These are phyloP conservation scores for Drosophila prostipennis DNA, from an alignment of 2,888 invertebrate genomes.

Conservation along the genomic window DNA sequence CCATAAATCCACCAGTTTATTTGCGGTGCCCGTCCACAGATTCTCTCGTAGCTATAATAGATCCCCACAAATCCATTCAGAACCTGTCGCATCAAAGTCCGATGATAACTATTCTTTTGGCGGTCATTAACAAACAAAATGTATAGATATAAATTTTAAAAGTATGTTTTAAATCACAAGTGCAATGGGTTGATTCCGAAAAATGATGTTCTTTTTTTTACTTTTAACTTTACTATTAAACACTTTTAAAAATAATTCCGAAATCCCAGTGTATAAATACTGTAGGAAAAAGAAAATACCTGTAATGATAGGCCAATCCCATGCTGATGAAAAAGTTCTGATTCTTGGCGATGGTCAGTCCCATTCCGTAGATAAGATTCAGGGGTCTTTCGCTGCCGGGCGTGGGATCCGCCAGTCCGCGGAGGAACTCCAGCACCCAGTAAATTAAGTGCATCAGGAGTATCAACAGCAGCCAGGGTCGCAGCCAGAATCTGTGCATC, in stretches of 20 bases:
- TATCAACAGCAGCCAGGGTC: conserved; percentile 38
- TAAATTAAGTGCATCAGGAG: background rate
- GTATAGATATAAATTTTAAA: no score
- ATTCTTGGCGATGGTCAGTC: background rate
- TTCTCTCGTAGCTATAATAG: conserved; percentile 5
- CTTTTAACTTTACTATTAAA: no score
- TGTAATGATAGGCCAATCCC: conserved; percentile 21
- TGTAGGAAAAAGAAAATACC: background rate
- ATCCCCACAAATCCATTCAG: conserved; percentile 42
- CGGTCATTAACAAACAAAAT: no score
- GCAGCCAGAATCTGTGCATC: conserved; percentile 49
- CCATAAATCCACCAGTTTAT: conserved; percentile 48
- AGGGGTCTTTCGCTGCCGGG: conserved; percentile 2
- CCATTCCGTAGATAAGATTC: conserved; percentile 23
- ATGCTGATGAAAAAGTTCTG: conserved; percentile 11
- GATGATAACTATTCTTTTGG: background rate
- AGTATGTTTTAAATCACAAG: no score
- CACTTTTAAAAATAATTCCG: no score
- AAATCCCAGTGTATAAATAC: no score
- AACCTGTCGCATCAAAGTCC: conserved; percentile 2
- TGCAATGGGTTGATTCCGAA: no score
- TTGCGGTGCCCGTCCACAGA: conserved; percentile 22
- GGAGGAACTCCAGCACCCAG: background rate
- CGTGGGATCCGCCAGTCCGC: background rate
- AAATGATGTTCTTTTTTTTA: no score